Conservation (phyloP, 2,888 invertebrate species). For the Odontomyia ornata region DNA sequence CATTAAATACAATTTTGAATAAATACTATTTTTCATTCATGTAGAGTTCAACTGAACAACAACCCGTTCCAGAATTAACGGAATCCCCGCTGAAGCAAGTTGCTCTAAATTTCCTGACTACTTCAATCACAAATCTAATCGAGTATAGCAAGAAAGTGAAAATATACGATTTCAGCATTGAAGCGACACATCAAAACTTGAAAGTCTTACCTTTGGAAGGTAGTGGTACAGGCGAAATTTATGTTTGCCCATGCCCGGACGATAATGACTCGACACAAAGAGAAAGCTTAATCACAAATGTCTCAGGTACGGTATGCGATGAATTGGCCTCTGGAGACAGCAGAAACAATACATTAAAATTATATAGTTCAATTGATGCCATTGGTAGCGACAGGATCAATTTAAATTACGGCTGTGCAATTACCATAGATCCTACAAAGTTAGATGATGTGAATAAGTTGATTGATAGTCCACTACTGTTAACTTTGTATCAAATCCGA, state of each 20-base stretch:
- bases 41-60: too few species aligned
- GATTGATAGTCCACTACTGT: conserved; percentile 5
- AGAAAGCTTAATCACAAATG: not conserved
- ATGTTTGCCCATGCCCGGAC: not conserved
- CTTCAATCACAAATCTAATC: conserved; percentile 5
- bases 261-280: not conserved
- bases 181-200: not conserved
- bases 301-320: not conserved
- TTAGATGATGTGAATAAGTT: conserved; percentile 9
- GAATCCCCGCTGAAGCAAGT: not conserved
- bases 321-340: too few species aligned
- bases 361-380: too few species aligned
- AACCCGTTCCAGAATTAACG: not conserved
- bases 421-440: conserved; percentile 13
- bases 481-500: not conserved
- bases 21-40: too few species aligned
- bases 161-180: not conserved
- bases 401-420: not conserved
- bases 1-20: too few species aligned
- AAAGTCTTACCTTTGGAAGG: not conserved
- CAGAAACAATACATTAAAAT: too few species aligned
- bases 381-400: not conserved
- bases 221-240: not conserved
- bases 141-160: not conserved
- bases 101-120: not conserved